Conservation (phyloP, 2,113 vertebrate species). For the Amphiprion ocellaris region DNA sequence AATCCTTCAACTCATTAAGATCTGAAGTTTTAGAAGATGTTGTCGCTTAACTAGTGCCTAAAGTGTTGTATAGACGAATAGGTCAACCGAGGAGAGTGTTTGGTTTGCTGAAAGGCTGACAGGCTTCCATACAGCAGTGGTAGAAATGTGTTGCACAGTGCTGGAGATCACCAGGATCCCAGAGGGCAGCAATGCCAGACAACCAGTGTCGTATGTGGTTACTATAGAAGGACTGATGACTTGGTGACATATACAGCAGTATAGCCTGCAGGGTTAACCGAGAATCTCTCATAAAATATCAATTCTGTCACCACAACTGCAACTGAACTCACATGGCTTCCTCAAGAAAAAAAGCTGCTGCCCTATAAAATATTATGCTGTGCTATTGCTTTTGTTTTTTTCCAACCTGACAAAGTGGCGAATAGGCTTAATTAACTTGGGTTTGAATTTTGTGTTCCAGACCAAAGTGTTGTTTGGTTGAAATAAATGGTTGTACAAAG, state of each 20-base stretch:
- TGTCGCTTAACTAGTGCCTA: background rate
- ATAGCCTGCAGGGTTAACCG: constrained; percentile 46
- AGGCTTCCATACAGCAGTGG: background rate
- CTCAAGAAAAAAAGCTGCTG: constrained; percentile 42
- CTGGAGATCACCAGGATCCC: constrained; percentile 20
- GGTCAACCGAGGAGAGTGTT: constrained; percentile 3
- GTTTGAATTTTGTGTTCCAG: background rate
- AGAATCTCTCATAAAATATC: constrained; percentile 43
- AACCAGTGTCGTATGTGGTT: constrained; percentile 65
- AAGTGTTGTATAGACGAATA: background rate
- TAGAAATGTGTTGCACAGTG: constrained; percentile 22
- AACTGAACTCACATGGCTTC: constrained; percentile 44
- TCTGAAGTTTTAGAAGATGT: background rate
- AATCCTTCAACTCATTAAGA: constrained; percentile 2
- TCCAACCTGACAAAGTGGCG: background rate
- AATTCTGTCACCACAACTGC: constrained; percentile 19
- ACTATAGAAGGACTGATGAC: constrained; percentile 55
- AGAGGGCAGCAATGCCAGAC: constrained; percentile 53
- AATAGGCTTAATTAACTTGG: constrained; percentile 6
- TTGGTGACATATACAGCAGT: constrained; percentile 58
- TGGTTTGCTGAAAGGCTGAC: constrained; percentile 9
- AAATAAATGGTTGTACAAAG: background rate
- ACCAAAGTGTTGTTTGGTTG: constrained; percentile 3
- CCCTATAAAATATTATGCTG: constrained; percentile 14
- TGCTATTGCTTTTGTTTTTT: background rate